A percentile compares a stretch with the other conserved stretches of the same genome.
phyloP scores from a whole-genome alignment of 2,113 vertebrate genomes.

The Dromas ardeola region DNA sequence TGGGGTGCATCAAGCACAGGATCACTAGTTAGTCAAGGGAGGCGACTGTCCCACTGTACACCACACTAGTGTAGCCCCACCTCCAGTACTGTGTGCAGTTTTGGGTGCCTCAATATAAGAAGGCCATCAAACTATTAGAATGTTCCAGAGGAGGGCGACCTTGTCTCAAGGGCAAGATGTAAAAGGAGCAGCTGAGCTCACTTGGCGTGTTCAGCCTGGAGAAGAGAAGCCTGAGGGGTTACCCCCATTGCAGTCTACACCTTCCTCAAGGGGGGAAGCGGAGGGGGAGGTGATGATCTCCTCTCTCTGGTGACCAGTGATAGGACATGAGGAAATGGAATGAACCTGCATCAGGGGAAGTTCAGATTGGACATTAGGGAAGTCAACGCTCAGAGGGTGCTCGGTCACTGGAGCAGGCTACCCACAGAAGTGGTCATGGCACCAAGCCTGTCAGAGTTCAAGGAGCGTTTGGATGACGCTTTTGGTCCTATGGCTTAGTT shows the following conservation, averaged over 20 bases:
- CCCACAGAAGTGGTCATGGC: accelerated
- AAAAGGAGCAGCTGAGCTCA: not conserved
- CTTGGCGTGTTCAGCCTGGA: not conserved
- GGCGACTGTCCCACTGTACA: not conserved
- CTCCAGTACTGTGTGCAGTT: not conserved
- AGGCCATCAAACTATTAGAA: not conserved
- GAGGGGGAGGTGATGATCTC: not conserved
- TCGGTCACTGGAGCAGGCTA: not conserved
- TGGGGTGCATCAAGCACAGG: not conserved
- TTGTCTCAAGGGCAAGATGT: not conserved
- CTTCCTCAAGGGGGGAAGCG: not conserved
- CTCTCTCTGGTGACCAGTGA: not conserved
- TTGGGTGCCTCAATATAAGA: not conserved
- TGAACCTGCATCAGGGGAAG: not conserved
- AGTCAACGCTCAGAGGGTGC: not conserved
- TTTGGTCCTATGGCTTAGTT: not conserved
- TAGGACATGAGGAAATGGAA: accelerated
- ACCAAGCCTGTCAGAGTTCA: not conserved
- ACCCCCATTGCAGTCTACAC: not conserved
- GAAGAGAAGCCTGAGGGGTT: not conserved
- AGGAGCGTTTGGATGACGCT: accelerated
- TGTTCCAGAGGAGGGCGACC: not conserved
- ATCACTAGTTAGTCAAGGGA: accelerated
- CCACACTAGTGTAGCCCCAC: not conserved
- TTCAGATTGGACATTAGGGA: not conserved